Evolutionary conservation across 1,140 invertebrate genomes (phyloP).

Genomic region (Apolygus lucorum): DNA sequence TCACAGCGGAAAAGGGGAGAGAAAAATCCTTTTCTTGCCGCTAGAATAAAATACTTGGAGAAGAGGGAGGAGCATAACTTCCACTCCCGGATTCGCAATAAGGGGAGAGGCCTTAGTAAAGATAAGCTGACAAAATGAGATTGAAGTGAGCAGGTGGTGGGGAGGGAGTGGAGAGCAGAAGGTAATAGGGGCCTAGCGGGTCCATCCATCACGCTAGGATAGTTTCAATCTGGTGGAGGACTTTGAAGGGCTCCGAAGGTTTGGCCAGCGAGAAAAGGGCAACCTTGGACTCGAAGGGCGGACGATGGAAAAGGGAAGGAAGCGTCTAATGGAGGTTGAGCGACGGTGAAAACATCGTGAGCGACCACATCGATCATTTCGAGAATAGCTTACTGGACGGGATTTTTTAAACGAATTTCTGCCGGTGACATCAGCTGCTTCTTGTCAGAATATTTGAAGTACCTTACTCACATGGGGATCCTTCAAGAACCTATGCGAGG

Average conservation of each 20-base stretch:
- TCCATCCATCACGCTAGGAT: constrained; percentile 15
- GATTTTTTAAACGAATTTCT: no score
- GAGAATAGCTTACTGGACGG: no score
- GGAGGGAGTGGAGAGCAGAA: background rate
- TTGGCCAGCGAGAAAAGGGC: background rate
- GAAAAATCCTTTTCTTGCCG: background rate
- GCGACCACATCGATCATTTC: no score
- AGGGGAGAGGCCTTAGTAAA: background rate
- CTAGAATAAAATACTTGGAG: background rate
- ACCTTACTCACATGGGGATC: no score
- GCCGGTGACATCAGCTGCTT: no score
- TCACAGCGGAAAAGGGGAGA: no score
- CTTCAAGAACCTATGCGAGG: no score
- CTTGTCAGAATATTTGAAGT: no score
- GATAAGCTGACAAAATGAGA: constrained; percentile 14
- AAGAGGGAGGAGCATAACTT: background rate
- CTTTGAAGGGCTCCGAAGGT: constrained; percentile 5
- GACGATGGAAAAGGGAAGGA: no score
- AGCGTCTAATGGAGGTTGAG: no score
- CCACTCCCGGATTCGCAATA: background rate
- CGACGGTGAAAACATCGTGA: no score
- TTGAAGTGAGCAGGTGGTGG: constrained; percentile 14
- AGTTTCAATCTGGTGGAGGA: constrained; percentile 4
- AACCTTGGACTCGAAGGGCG: background rate
- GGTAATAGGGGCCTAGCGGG: background rate